Evolutionary conservation across 2,888 invertebrate genomes (phyloP), one percentile per base, ranked within the genome.

Genomic region (Torymus tubicola): DNA sequence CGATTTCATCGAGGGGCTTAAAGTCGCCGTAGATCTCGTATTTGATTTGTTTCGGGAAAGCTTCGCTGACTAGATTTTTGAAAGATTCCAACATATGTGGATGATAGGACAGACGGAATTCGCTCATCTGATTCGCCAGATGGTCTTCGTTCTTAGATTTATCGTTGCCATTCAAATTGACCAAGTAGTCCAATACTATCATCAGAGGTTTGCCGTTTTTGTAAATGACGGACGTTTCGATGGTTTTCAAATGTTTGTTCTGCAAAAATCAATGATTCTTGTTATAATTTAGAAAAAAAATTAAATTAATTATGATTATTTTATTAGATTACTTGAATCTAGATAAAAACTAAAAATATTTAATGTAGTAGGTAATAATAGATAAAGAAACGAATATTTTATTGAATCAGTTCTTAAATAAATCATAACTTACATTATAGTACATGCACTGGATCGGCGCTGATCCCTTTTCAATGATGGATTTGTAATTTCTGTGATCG

Each of bases 401-500:
- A 50, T 64, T n/a, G 53, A 93, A 31, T 5, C 3, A 31, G 8
- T 31, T 31, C 2, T 5, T 1, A 5, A 31, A 31, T 5, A 31
- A 31, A 31, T 31, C 31, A 31, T 31, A 31, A 8, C 95, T 94
- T 91, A 97, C 97, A 89, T 96, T 97, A 87, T 97, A 97, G 91
- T 97, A 97, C 87, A 97, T 95, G 87, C 96, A 96, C 89, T 96
- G 96, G 52, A 95, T 93, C 0, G 97, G 96, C 2, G 96, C 96
- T 11, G 93, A 92, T 8, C 97, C 97, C 16, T 93, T 93, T 78
- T 94, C 93, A 84, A 97, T 93, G 83, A 97, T 96, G 87, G 93
- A 93, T 87, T 97, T 97, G 84, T 97, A 97, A 90, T 97, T 97
- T 87, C 97, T 94, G 87, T 97, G 97, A 90, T 97, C 97, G 73